Base-by-base conservation (phyloP, 2,113 vertebrate species). In the Takifugu bimaculatus region DNA sequence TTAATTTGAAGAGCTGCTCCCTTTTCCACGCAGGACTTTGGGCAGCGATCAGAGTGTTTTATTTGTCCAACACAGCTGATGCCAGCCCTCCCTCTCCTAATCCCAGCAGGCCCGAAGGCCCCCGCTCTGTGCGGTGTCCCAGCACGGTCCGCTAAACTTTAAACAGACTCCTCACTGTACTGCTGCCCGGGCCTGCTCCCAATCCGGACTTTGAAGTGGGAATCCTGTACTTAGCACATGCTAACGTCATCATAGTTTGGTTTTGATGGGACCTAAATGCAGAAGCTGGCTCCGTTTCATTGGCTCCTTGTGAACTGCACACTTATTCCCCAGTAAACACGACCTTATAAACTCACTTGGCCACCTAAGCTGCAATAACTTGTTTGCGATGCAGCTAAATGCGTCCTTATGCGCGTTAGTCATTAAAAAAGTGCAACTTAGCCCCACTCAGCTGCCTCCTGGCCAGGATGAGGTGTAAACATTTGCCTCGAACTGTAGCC, bases 121-220 rank as follows among this genome's bases (percentile, higher is more conserved):
- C 78, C 57, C 50, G 48, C 68, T 72, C 78, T 82, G 80, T 67
- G 65, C 73, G 74, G 76, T 82, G 74, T 82, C 75, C 81, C 75
- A 79, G 81, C 77, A 72, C 59, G 77, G 75, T 80, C 75, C 64
- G 47, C 74, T 70, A 52, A 62, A 66, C 80, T 81, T 77, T 78
- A 81, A 69, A 87, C 77, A 85, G 86, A 82, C 64, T 20, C 60
- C 66, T 57, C 73, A 72, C 78, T 86, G 79, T 78, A 59, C 74
- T 57, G 58, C 13, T 63, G 63, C 65, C 66, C 5, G 1, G 51
- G 59, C 58, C 43, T 45, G 55, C 63, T 66, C 58, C 56, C 20
- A 0, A 53, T 62, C 51, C 35, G 9, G 6, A 55, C 82, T 86
- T 86, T 90, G 83, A 89, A 86, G 86, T 86, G 81, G 79, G 77